A percentile compares a stretch with the other conserved stretches of the same genome.
Conservation (phyloP, 2,113 vertebrate genomes). For the Platichthys flesus region DNA sequence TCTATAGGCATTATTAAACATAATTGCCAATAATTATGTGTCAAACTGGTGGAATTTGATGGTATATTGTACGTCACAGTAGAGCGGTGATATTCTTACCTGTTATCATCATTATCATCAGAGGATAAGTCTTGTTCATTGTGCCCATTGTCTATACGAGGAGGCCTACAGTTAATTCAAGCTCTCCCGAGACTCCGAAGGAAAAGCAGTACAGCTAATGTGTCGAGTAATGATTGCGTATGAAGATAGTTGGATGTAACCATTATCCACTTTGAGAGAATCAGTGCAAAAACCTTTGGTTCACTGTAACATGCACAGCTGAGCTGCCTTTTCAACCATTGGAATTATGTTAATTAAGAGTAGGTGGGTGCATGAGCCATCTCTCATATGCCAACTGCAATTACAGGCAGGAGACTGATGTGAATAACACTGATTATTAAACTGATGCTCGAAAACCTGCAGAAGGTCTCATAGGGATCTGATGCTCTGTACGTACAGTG, state of each 20-base stretch:
- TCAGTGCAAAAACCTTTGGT: neutral
- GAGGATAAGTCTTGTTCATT: neutral
- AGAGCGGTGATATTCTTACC: neutral
- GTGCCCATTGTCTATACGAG: neutral
- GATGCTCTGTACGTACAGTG: neutral
- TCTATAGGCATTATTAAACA: neutral
- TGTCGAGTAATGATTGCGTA: too few relatives aligned
- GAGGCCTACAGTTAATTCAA: too few relatives aligned
- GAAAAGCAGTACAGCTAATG: too few relatives aligned
- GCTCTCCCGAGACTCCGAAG: too few relatives aligned
- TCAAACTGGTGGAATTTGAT: neutral
- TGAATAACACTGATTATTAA: neutral
- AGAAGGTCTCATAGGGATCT: neutral
- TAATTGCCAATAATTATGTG: neutral
- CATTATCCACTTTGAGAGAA: neutral
- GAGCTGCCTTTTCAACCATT: neutral
- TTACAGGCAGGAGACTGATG: neutral
- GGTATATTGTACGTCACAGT: neutral
- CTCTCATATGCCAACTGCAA: neutral
- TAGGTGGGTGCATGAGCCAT: neutral
- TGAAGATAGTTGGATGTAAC: neutral
- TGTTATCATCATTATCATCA: conserved; percentile 14
- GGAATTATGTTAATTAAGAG: neutral
- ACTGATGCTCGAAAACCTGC: too few relatives aligned
- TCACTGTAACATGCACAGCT: too few relatives aligned